These are phyloP conservation scores for Lobophora halterata DNA, from an alignment of 2,888 invertebrate genomes.

Conservation along the genomic window DNA sequence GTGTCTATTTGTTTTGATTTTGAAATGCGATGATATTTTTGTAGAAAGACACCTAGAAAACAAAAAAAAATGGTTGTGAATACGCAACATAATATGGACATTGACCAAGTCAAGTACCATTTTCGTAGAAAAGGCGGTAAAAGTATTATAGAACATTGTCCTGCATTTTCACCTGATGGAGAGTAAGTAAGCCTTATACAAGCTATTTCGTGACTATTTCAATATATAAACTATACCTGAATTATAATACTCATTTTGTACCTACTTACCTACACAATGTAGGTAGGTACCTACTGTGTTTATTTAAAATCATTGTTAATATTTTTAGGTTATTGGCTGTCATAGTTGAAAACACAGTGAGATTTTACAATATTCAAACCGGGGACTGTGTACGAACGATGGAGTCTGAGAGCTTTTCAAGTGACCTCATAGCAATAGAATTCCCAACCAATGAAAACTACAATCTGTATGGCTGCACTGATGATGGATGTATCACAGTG, in stretches of 20 bases:
- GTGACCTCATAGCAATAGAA: constrained; percentile 58
- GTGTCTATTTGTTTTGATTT: constrained; percentile 12
- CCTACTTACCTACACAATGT: not conserved
- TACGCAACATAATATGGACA: constrained; percentile 30
- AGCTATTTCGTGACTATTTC: no score
- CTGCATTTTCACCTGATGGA: constrained; percentile 73
- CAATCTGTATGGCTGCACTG: constrained; percentile 69
- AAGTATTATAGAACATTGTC: constrained; percentile 68
- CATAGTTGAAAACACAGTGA: constrained; percentile 65
- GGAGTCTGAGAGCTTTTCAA: constrained; percentile 56
- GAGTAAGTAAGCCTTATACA: constrained; percentile 50
- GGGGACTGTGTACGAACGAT: constrained; percentile 65
- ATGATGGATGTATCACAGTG: constrained; percentile 56
- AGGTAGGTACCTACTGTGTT: not conserved
- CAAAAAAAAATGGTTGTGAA: constrained; percentile 57
- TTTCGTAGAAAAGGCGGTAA: constrained; percentile 71
- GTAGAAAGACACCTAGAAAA: not conserved
- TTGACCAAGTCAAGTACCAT: constrained; percentile 46
- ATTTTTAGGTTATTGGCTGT: constrained; percentile 63
- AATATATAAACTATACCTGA: no score
- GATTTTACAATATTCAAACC: constrained; percentile 70
- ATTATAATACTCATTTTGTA: no score
- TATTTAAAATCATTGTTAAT: not conserved
- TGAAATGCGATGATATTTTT: constrained; percentile 20
- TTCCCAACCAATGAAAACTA: constrained; percentile 67